Evolutionary conservation across 2,113 vertebrate genomes (phyloP), one percentile per base, ranked within the genome.

Genomic region (Rynchops niger): DNA sequence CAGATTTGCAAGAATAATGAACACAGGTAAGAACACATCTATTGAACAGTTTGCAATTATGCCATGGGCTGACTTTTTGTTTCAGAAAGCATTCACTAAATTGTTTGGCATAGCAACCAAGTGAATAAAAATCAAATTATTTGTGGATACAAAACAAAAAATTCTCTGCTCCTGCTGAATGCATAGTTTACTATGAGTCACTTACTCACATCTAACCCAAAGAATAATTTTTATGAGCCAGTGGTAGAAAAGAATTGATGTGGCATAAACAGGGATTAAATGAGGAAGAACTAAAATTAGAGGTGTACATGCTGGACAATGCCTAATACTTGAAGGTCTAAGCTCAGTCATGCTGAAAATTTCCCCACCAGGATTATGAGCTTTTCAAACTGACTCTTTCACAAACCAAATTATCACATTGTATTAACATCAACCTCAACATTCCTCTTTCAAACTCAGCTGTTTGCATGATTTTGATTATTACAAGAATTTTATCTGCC

Each of bases 71-170:
- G 93, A 83, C 83, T 94, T 95, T 97, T 95, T 92, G 80, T 88
- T 95, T 88, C 59, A 91, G 80, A 91, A 93, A 94, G 42, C 80
- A 74, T 88, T 81, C 83, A 95, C 83, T 93, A 78, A 74, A 95
- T 95, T 95, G 93, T 86, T 88, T 91, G 95, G 72, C 93, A 95
- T 95, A 94, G 94, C 83, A 97, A 96, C 94, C 2, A 82, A 83
- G 19, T 40, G 45, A 92, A 21, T 66, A 94, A 94, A 97, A 94
- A 94, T 95, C 67, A 78, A 92, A 84, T 91, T 95, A 93, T 86
- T 86, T 94, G 58, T 78, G n/a, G 63, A 81, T 43, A 61, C 22
- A 45, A 89, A 86, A 3, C 18, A 45, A 92, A 80, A 90, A 73
- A 45, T 42, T 88, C n/a, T 88, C 45, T 83, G 15, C 59, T 90